These are phyloP conservation scores for Arrhamphus sclerolepis DNA, from an alignment of 2,797 vertebrate genomes.

Conservation along the genomic window DNA sequence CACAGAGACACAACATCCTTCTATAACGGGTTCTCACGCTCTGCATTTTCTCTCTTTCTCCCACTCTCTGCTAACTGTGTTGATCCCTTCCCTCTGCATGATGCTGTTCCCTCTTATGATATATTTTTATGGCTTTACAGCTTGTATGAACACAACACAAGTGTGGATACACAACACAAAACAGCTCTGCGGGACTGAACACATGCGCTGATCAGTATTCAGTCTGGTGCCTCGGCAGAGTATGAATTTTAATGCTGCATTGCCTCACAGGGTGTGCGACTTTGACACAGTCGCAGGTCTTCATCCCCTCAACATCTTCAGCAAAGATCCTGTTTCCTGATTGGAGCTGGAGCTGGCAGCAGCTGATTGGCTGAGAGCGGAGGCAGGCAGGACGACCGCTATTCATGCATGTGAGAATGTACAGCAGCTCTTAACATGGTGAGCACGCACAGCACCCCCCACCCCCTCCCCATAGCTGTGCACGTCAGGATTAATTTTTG, in stretches of 20 bases:
- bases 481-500: slow-evolving; percentile 68
- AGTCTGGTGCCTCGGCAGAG: slow-evolving; percentile 26
- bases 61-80: slow-evolving; percentile 39
- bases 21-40: slow-evolving; percentile 59
- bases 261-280: slow-evolving; percentile 55
- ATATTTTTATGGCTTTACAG: slow-evolving; percentile 23
- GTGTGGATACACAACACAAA: slow-evolving; percentile 8
- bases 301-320: slow-evolving; percentile 38
- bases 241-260: slow-evolving; percentile 70
- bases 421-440: slow-evolving; percentile 40
- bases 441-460: slow-evolving; percentile 23
- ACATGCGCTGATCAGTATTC: slow-evolving; percentile 60
- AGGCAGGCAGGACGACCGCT: slow-evolving; percentile 26
- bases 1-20: slow-evolving; percentile 67
- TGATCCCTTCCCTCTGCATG: slow-evolving; percentile 22
- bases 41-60: slow-evolving; percentile 43
- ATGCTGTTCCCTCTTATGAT: slow-evolving; percentile 20
- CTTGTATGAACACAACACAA: slow-evolving; percentile 9
- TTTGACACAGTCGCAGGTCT: slow-evolving; percentile 62
- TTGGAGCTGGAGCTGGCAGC: slow-evolving; percentile 36
- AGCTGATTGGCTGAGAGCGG: slow-evolving; percentile 35
- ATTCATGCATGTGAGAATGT: slow-evolving; percentile 23
- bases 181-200: slow-evolving; percentile 29
- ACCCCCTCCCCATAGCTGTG: slow-evolving; percentile 5
- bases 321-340: slow-evolving; percentile 31